These are phyloP conservation scores for Arothron firmamentum DNA, from an alignment of 2,113 vertebrate genomes.

Conservation along the genomic window DNA sequence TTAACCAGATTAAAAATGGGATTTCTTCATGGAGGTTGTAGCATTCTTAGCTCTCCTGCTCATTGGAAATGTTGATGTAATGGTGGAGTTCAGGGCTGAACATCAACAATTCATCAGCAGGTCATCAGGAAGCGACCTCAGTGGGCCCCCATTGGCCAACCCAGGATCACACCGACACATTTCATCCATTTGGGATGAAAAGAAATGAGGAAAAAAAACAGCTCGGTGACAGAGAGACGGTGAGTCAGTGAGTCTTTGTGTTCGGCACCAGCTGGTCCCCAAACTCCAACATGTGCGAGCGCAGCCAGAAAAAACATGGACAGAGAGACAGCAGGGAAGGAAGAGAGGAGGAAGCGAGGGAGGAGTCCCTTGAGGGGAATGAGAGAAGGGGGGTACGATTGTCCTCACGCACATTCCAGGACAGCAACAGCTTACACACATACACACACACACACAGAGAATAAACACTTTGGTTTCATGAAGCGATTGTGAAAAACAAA, in stretches of 20 bases:
- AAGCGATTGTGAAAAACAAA: not conserved
- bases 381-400: not conserved
- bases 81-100: too few species aligned
- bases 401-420: too few species aligned
- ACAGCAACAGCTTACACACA: too few species aligned
- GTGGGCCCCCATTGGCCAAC: too few species aligned
- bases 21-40: too few species aligned
- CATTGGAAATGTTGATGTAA: too few species aligned
- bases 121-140: too few species aligned
- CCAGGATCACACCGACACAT: not conserved
- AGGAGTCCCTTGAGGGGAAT: too few species aligned
- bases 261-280: constrained; percentile 26
- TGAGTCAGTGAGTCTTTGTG: constrained; percentile 4
- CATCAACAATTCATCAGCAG: too few species aligned
- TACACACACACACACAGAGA: constrained; percentile 14
- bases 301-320: constrained; percentile 13
- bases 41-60: too few species aligned
- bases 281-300: constrained; percentile 19
- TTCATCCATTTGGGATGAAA: too few species aligned
- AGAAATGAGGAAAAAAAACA: not conserved
- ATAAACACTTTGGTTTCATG: constrained; percentile 14
- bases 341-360: not conserved
- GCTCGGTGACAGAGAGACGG: not conserved
- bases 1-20: too few species aligned
- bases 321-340: not conserved